Percentiles rank a stretch among this genome's conserved stretches.
Evolutionary conservation across 2,113 vertebrate species (phyloP).

Genomic region (Hepsetus odoe): DNA sequence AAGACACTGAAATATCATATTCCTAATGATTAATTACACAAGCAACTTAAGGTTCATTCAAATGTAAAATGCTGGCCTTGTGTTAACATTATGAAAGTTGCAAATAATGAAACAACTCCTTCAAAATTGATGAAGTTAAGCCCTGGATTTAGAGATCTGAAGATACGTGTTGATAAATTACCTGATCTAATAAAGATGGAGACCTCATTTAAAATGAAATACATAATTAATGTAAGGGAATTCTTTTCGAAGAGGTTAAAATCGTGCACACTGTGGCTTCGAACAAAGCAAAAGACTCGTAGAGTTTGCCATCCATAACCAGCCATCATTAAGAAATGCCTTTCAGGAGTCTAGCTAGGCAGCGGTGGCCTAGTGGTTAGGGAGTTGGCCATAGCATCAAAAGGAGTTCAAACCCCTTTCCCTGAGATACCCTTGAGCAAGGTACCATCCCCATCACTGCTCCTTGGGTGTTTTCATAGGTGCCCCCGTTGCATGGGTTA

Average conservation of each 20-base stretch:
- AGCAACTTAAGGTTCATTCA: not conserved
- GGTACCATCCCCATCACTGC: too few species aligned
- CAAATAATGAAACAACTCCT: constrained; percentile 19
- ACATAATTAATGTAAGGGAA: not conserved
- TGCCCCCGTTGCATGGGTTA: too few species aligned
- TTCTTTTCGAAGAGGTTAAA: not conserved
- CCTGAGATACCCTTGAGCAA: too few species aligned
- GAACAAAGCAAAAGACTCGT: not conserved
- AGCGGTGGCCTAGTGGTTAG: too few species aligned
- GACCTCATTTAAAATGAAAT: not conserved
- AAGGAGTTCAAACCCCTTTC: too few species aligned
- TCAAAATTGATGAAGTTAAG: not conserved
- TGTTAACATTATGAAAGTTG: constrained; percentile 6
- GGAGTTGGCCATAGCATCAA: too few species aligned
- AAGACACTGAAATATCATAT: constrained; percentile 28
- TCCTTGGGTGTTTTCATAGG: too few species aligned
- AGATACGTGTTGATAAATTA: not conserved
- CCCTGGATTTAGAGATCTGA: constrained; percentile 2
- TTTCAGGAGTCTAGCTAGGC: too few species aligned
- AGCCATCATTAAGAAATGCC: not conserved
- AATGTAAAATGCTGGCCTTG: constrained; percentile 24
- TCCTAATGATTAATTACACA: constrained; percentile 43
- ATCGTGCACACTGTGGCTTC: not conserved
- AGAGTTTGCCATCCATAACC: not conserved
- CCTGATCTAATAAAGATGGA: not conserved